Conservation (phyloP, 37 sponge, comb jelly and placozoan species). For the Cliona cf. orientalis region DNA sequence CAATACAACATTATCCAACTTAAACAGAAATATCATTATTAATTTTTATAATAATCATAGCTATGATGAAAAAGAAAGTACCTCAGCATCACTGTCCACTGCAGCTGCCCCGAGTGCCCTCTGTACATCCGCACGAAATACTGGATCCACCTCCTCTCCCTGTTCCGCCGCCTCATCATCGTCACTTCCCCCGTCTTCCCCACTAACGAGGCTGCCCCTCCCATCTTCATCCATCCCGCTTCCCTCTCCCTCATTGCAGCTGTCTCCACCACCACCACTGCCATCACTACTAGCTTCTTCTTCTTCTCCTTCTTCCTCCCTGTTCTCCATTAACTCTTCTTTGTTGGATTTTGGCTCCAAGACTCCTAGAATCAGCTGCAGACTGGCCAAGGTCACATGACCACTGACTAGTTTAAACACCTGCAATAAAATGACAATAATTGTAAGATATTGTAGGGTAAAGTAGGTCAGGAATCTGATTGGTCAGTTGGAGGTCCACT, state of each 20-base stretch:
- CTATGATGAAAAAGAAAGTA: not conserved
- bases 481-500: too few species aligned
- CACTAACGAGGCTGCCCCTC: not conserved
- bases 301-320: constrained; percentile 18
- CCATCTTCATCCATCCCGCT: constrained; percentile 12
- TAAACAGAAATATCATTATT: too few species aligned
- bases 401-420: constrained; percentile 19
- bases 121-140: constrained; percentile 49
- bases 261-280: constrained; percentile 13
- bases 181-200: not conserved
- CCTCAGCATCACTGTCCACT: constrained; percentile 42
- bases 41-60: too few species aligned
- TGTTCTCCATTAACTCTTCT: constrained; percentile 25
- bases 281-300: not conserved
- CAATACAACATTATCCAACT: too few species aligned
- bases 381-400: not conserved
- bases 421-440: not conserved
- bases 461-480: too few species aligned
- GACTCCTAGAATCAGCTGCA: constrained; percentile 29
- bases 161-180: not conserved
- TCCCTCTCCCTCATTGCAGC: not conserved
- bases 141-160: constrained; percentile 47
- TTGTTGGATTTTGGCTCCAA: constrained; percentile 45
- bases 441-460: too few species aligned
- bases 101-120: constrained; percentile 70